These are phyloP conservation scores for Cynocephalus volans DNA, from an alignment of 2,113 vertebrate species.

Conservation along the genomic window DNA sequence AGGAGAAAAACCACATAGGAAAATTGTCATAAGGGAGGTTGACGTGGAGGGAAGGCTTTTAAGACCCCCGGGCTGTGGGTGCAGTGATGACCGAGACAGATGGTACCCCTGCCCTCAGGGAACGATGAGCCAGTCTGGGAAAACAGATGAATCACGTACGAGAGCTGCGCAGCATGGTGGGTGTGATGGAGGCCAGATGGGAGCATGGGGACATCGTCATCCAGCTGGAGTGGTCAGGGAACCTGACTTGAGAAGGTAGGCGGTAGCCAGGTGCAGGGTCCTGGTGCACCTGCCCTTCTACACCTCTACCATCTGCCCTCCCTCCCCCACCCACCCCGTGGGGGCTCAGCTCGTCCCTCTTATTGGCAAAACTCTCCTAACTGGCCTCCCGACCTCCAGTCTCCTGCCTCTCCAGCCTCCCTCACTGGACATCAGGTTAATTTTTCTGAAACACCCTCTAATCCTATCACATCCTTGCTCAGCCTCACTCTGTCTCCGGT, in stretches of 20 bases:
- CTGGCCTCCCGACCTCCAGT: neutral
- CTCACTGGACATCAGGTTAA: neutral
- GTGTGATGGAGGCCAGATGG: neutral
- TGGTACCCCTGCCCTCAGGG: neutral
- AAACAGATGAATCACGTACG: neutral
- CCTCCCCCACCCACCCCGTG: neutral
- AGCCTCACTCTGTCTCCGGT: neutral
- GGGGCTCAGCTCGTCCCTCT: neutral
- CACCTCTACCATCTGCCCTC: neutral
- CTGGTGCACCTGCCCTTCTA: neutral
- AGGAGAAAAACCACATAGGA: neutral
- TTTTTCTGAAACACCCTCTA: neutral
- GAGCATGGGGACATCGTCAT: fast-evolving
- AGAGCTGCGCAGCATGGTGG: neutral
- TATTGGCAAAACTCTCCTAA: neutral
- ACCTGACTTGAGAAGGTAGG: neutral
- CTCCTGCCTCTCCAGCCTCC: neutral
- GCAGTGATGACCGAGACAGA: neutral
- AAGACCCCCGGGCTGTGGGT: neutral
- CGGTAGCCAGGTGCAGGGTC: neutral
- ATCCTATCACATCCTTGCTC: neutral
- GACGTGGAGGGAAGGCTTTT: neutral
- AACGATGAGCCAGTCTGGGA: neutral
- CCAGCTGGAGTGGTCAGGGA: neutral
- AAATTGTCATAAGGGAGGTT: neutral